These are phyloP conservation scores for Sussaba pulchella DNA, from an alignment of 2,888 invertebrate genomes.

Conservation along the genomic window DNA sequence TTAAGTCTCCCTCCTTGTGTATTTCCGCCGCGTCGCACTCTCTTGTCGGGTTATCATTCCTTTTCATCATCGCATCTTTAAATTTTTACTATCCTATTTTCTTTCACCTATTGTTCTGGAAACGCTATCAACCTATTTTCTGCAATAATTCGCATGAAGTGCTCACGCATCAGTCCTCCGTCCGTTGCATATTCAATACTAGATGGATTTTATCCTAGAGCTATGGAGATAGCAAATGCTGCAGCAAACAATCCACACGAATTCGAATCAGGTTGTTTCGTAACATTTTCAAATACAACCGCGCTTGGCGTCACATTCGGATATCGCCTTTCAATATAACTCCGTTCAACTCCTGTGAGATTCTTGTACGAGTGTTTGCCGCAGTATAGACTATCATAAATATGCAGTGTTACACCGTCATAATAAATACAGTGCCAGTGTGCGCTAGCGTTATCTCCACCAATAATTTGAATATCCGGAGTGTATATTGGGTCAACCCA, in stretches of 20 bases:
- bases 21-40: too few relatives aligned
- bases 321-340: not conserved
- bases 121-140: slow-evolving; percentile 6
- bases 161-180: not conserved
- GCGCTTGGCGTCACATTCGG: not conserved
- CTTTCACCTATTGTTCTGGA: not conserved
- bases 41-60: too few relatives aligned
- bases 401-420: not conserved
- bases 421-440: slow-evolving; percentile 23
- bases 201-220: slow-evolving; percentile 4
- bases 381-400: slow-evolving; percentile 4
- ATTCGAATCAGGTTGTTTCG: not conserved
- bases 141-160: not conserved
- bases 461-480: slow-evolving; percentile 3
- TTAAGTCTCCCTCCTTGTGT: too few relatives aligned
- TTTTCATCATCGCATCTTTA: too few relatives aligned
- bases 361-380: not conserved
- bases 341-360: not conserved
- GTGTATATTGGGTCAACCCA: not conserved
- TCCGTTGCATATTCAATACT: not conserved
- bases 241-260: not conserved
- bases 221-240: not conserved
- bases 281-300: slow-evolving; percentile 8
- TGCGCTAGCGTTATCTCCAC: not conserved
- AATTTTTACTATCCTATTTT: too few relatives aligned